Base-by-base conservation (phyloP, 2,797 vertebrate species). In the Anguilla megastoma region DNA sequence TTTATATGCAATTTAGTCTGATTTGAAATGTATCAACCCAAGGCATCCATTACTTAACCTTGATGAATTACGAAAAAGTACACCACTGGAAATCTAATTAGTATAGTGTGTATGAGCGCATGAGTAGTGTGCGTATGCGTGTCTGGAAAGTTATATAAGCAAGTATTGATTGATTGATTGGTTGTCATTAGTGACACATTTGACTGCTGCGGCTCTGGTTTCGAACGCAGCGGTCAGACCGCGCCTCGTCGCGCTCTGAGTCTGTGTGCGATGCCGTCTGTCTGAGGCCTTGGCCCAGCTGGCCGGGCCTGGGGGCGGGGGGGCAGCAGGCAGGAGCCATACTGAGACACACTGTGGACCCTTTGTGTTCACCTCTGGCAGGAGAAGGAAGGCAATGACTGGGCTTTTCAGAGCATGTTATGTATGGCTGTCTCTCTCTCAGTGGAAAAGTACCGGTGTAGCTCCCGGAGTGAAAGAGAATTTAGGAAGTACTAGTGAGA, bases 401-500 rank as follows among this genome's bases (percentile, higher is more conserved):
- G 4, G 3, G 71, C 12, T 21, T 16, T 74, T 36, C 18, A 12
- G 27, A 71, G 27, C 9, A 71, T 71, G 45, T n/a, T 52, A 9
- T 24, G 41, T 45, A 84, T 12, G 50, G 6, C 80, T n/a, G n/a
- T n/a, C n/a, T 2, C 50, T 27, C 21, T 24, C 7, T 0, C 24
- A 8, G 63, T 87, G 88, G 86, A 86, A 87, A 89, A 89, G 27
- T 87, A 89, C 88, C 76, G 85, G 14, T 45, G 41, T 45, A 45
- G 48, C 6, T 3, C 52, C 66, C 27, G 10, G n/a, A 30, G 10
- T 33, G 18, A 10, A 10, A 54, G 24, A 63, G 74, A 83, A 88
- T 86, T 85, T 76, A 87, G 88, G 82, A 84, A 84, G 80, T 52
- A 16, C 58, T 2, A 50, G 21, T 71, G 30, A 84, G 79, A 36